phyloP scores from a whole-genome alignment of 2,888 invertebrate genomes.

The Volucella bombylans region DNA sequence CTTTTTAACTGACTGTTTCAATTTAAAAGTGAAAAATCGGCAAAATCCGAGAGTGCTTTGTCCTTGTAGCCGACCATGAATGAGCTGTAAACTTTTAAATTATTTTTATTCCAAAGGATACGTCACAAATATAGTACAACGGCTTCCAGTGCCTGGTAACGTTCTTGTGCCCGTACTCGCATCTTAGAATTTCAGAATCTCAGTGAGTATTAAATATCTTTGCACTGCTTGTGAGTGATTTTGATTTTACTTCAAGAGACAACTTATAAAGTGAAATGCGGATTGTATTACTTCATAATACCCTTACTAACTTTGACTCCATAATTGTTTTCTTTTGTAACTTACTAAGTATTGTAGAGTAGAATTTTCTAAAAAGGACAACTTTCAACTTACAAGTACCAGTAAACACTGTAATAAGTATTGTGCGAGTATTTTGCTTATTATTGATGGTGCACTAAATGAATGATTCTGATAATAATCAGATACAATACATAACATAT shows the following conservation, averaged over 20 bases:
- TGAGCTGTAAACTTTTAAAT: too few species aligned
- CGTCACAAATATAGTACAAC: not conserved
- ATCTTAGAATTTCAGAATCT: not conserved
- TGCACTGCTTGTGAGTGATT: not conserved
- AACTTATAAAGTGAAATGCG: constrained; percentile 1
- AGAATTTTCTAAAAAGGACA: not conserved
- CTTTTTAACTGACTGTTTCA: too few species aligned
- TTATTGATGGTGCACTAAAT: constrained; percentile 30
- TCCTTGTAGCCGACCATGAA: too few species aligned
- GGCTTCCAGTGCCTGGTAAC: too few species aligned
- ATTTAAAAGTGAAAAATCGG: too few species aligned
- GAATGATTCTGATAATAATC: constrained; percentile 48
- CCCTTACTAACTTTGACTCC: not conserved
- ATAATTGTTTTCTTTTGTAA: not conserved
- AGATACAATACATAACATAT: constrained; percentile 30
- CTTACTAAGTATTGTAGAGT: not conserved
- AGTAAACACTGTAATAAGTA: not conserved
- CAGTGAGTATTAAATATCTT: constrained; percentile 31
- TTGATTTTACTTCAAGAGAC: not conserved
- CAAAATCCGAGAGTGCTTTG: too few species aligned
- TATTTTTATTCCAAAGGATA: constrained; percentile 29
- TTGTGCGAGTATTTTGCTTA: not conserved
- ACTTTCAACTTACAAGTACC: not conserved
- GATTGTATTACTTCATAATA: not conserved
- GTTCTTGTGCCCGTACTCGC: too few species aligned